phyloP scores from a whole-genome alignment of 1,140 invertebrate species.

The Ruditapes philippinarum region DNA sequence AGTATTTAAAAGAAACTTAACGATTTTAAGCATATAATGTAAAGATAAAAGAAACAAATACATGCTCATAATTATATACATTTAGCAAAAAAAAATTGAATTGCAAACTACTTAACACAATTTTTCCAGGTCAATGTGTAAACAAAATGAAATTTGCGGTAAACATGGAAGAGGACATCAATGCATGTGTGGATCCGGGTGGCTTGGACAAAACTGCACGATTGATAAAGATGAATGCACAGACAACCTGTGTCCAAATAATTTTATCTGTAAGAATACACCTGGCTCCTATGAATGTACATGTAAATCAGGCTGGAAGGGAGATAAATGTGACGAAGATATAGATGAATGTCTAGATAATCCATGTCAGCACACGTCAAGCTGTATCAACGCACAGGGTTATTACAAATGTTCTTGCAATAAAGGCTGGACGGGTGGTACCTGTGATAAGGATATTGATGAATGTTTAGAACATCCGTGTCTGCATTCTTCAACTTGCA shows the following conservation, averaged over 20 bases:
- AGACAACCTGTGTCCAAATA: slow-evolving; percentile 33
- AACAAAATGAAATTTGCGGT: neutral
- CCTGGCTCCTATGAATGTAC: slow-evolving; percentile 57
- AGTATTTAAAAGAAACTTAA: too few relatives aligned
- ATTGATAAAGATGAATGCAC: slow-evolving; percentile 60
- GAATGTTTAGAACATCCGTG: slow-evolving; percentile 26
- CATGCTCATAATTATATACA: too few relatives aligned
- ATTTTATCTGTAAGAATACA: slow-evolving; percentile 56
- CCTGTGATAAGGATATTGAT: slow-evolving; percentile 28
- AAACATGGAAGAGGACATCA: neutral
- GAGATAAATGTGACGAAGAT: slow-evolving; percentile 40
- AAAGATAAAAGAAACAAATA: too few relatives aligned
- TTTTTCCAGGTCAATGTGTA: neutral
- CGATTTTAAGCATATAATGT: too few relatives aligned
- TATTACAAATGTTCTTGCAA: slow-evolving; percentile 25
- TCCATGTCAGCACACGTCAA: slow-evolving; percentile 37
- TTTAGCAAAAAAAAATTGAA: too few relatives aligned
- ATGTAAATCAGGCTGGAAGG: slow-evolving; percentile 48
- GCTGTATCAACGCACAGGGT: neutral
- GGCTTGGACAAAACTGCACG: slow-evolving; percentile 18
- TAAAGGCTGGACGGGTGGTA: neutral
- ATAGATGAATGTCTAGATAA: slow-evolving; percentile 63
- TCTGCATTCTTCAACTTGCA: neutral
- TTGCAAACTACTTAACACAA: too few relatives aligned
- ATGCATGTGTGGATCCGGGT: neutral